These are phyloP conservation scores for Nasonia oneida DNA, from an alignment of 2,888 invertebrate species.

Conservation along the genomic window DNA sequence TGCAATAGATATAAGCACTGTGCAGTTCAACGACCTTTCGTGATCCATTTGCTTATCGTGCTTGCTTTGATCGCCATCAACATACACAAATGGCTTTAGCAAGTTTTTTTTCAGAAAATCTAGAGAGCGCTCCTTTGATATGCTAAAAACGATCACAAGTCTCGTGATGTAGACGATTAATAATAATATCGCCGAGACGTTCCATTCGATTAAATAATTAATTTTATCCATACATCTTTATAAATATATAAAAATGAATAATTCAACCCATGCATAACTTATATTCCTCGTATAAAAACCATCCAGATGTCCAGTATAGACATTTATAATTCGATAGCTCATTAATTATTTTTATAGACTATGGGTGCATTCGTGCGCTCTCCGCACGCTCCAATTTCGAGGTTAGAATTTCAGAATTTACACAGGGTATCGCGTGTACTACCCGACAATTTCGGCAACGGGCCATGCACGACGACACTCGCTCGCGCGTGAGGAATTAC, in stretches of 20 bases:
- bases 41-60: slow-evolving; percentile 11
- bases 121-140: background rate
- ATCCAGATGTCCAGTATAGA: background rate
- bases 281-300: background rate
- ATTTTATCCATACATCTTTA: background rate
- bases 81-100: background rate
- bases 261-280: background rate
- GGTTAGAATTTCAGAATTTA: no score
- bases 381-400: no score
- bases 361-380: no score
- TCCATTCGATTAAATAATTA: background rate
- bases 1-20: background rate
- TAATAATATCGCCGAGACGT: no score
- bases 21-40: slow-evolving; percentile 12
- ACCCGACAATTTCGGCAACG: background rate
- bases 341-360: no score
- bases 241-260: background rate
- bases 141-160: background rate
- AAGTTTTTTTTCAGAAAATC: background rate
- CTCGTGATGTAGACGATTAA: no score
- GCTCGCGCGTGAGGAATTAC: slow-evolving; percentile 19
- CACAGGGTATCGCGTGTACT: background rate
- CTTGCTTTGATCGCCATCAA: background rate
- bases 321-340: no score
- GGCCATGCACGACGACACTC: background rate